Conservation (phyloP, 1,140 invertebrate species). For the Nymphalis io region DNA sequence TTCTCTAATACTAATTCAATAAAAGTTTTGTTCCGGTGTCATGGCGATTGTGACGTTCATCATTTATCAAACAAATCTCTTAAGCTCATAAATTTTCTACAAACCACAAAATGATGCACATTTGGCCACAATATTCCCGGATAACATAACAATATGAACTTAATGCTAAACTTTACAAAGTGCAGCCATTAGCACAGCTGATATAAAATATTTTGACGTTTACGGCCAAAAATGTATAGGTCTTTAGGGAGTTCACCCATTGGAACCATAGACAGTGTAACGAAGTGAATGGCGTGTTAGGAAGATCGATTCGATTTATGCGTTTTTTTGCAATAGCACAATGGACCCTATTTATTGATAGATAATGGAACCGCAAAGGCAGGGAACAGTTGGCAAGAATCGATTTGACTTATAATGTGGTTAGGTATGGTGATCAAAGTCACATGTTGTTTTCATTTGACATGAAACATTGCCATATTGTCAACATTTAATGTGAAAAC, state of each 20-base stretch:
- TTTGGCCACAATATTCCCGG: conserved; percentile 64
- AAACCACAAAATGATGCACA: conserved; percentile 53
- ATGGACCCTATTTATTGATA: conserved; percentile 73
- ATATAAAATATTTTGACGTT: conserved; percentile 79
- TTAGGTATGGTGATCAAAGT: conserved; percentile 78
- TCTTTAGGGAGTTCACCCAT: conserved; percentile 65
- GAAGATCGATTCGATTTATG: conserved; percentile 77
- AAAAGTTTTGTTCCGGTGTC: too few relatives aligned
- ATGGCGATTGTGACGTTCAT: neutral
- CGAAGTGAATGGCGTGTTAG: conserved; percentile 58
- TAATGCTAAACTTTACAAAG: conserved; percentile 68
- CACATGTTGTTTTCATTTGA: conserved; percentile 67
- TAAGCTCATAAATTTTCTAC: conserved; percentile 29
- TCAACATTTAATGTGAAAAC: conserved; percentile 34
- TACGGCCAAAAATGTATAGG: conserved; percentile 66
- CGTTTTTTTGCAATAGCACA: conserved; percentile 69
- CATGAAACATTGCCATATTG: conserved; percentile 34
- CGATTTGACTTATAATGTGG: conserved; percentile 67
- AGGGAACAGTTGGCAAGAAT: conserved; percentile 70
- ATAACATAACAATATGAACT: conserved; percentile 67
- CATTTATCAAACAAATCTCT: conserved; percentile 37
- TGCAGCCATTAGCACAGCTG: conserved; percentile 71
- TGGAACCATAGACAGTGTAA: conserved; percentile 50
- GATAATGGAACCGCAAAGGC: conserved; percentile 62
- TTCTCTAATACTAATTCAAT: too few relatives aligned